Evolutionary conservation across 2,888 invertebrate species (phyloP), one percentile per base, ranked within the genome.

Genomic region (Bursaphelenchus okinawaensis): DNA sequence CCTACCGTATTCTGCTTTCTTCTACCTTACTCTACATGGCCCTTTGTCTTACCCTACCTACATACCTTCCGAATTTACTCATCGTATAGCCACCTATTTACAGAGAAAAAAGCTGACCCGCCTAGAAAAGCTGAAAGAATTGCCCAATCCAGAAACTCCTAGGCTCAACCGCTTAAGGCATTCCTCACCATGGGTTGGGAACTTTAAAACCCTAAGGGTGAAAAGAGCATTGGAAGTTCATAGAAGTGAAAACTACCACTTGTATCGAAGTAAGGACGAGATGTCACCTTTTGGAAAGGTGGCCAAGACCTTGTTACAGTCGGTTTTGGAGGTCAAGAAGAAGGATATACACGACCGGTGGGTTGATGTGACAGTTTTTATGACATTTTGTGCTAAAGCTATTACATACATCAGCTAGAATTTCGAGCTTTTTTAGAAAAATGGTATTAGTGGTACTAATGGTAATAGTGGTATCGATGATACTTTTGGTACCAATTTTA

Each of bases 241-340:
- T n/a, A 40, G 2, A 12, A 40, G 40, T n/a, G 16, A 1, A 40
- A 40, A 4, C 6, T 40, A 40, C n/a, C 40, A n/a, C 3, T 4
- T 40, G 40, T 40, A 16, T n/a, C 1, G 6, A n/a, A 40, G 40
- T 40, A 12, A 6, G 16, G 54, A 19, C 23, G 54, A 54, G 16
- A 54, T 1, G 16, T n/a, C 54, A 19, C 54, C 54, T 12, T 27
- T 54, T 26, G 54, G 54, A 12, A 4, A 12, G 12, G 54, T 54
- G 16, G 54, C 54, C 23, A 54, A 6, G 54, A 24, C 12, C 4
- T 54, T 54, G 76, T 74, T 8, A 60, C 75, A 58, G 72, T 76
- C 63, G 67, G 68, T 6, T 65, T 73, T 0, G 68, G 66, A n/a
- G n/a, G 1, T 40, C 40, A 40, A n/a, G n/a, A n/a, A n/a, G n/a